These are phyloP conservation scores for Epizoanthus stellaris DNA, from an alignment of 92 coral and sea anemone species.

Conservation along the genomic window DNA sequence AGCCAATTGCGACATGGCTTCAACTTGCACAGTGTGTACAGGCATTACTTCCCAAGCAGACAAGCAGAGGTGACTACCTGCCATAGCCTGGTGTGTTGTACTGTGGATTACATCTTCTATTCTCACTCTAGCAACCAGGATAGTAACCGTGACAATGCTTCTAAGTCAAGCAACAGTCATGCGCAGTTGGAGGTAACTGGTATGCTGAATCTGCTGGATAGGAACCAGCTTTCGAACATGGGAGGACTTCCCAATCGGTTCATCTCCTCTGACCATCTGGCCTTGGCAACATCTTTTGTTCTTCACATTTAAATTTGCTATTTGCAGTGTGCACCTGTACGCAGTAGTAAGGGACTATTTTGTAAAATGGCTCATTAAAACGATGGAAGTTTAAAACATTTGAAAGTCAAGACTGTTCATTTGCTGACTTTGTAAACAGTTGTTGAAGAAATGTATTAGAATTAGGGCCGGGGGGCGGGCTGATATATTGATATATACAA, in stretches of 20 bases:
- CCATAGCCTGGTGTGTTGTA: constrained; percentile 81
- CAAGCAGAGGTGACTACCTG: constrained; percentile 86
- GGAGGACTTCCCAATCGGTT: constrained; percentile 79
- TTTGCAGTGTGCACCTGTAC: neutral
- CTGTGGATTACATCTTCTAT: constrained; percentile 88
- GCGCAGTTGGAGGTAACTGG: constrained; percentile 74
- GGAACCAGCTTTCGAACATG: constrained; percentile 43
- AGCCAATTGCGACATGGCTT: constrained; percentile 52
- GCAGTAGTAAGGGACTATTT: too few relatives aligned
- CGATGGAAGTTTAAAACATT: too few relatives aligned
- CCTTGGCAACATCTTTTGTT: constrained; percentile 82
- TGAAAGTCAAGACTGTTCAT: too few relatives aligned
- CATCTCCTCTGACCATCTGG: constrained; percentile 93
- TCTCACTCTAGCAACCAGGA: constrained; percentile 39
- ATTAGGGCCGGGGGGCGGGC: too few relatives aligned
- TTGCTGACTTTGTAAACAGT: too few relatives aligned
- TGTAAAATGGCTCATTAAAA: too few relatives aligned
- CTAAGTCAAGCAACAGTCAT: constrained; percentile 41
- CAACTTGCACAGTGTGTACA: constrained; percentile 82
- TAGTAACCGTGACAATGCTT: constrained; percentile 44
- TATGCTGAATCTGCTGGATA: constrained; percentile 66
- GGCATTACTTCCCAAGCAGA: constrained; percentile 59
- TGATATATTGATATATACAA: too few relatives aligned
- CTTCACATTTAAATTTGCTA: constrained; percentile 44
- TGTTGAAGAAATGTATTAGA: too few relatives aligned